Conservation (phyloP, 2,888 invertebrate genomes). For the Drosophila sordidapex region DNA sequence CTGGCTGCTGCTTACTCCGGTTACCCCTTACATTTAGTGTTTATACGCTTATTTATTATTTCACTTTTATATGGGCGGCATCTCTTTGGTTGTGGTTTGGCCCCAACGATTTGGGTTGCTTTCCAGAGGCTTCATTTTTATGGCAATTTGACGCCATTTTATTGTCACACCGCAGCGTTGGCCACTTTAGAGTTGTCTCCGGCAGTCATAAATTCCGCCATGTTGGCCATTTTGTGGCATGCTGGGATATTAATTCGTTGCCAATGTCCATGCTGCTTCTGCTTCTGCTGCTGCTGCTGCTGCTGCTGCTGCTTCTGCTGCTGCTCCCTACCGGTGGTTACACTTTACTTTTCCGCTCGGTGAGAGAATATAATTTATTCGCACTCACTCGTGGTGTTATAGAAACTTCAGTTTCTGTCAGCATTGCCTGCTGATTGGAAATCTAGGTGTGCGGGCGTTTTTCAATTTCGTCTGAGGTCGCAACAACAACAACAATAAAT, state of each 20-base stretch:
- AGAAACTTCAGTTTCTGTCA: conserved; percentile 68
- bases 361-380: conserved; percentile 71
- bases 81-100: conserved; percentile 53
- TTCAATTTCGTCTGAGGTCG: conserved; percentile 65
- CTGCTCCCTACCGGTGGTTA: conserved; percentile 40
- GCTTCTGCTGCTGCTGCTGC: conserved; percentile 1
- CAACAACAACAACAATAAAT: conserved; percentile 27
- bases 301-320: conserved; percentile 5
- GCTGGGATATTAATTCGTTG: conserved; percentile 78
- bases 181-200: conserved; percentile 81
- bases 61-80: conserved; percentile 64
- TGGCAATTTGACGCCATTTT: conserved; percentile 80
- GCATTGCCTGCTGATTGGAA: conserved; percentile 66
- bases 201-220: conserved; percentile 72
- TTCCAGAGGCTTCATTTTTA: conserved; percentile 60
- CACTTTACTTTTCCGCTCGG: conserved; percentile 33
- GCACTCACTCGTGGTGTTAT: conserved; percentile 54
- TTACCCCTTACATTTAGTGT: conserved; percentile 25
- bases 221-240: conserved; percentile 77
- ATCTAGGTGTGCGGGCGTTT: conserved; percentile 49
- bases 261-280: conserved; percentile 51
- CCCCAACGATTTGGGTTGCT: conserved; percentile 54
- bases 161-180: conserved; percentile 75
- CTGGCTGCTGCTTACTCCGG: background rate
- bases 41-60: conserved; percentile 80